A percentile compares a stretch with the other conserved stretches of the same genome.
Conservation (phyloP, 2,113 vertebrate genomes). For the Hemibagrus wyckioides region DNA sequence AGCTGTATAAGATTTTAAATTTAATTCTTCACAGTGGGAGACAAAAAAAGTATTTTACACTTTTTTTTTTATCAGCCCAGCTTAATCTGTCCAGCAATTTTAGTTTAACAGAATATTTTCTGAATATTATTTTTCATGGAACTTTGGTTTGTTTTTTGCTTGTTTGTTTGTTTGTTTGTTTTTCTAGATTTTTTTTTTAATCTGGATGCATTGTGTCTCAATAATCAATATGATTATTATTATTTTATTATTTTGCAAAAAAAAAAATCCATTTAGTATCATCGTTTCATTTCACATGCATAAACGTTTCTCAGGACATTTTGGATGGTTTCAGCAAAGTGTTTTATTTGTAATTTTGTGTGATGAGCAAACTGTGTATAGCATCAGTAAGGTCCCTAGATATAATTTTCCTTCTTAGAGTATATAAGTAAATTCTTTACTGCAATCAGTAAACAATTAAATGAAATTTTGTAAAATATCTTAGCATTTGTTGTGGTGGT, state of each 20-base stretch:
- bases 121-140: neutral
- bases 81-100: neutral
- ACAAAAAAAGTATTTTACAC: neutral
- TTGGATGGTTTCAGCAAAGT: neutral
- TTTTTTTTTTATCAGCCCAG: neutral
- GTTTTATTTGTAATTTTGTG: neutral
- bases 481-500: neutral
- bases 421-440: neutral
- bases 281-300: neutral
- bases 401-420: neutral
- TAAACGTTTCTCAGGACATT: neutral
- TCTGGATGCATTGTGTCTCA: neutral
- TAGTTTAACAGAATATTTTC: neutral
- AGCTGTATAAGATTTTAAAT: constrained; percentile 33
- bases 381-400: neutral
- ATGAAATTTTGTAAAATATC: neutral
- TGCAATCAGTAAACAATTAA: neutral
- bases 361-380: neutral
- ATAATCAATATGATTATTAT: neutral
- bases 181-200: neutral
- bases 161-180: too few relatives aligned
- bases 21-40: neutral
- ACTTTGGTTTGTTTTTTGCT: too few relatives aligned
- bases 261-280: neutral
- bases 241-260: neutral